Evolutionary conservation across 2,888 invertebrate genomes (phyloP).

Genomic region (Prosapia bicincta): DNA sequence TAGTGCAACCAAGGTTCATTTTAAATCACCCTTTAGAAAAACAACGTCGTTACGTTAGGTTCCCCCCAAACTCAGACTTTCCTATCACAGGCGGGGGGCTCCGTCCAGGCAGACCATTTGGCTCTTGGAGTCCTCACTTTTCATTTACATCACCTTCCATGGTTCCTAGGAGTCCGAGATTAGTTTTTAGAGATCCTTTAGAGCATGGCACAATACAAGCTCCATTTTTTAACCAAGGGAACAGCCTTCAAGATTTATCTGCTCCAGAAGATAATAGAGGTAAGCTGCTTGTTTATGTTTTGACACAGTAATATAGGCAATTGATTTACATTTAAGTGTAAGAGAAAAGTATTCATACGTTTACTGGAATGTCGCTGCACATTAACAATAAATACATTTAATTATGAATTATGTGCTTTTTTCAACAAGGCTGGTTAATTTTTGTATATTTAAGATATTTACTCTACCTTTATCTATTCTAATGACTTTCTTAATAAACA

Average conservation of each 20-base stretch:
- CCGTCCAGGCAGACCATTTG: constrained; percentile 22
- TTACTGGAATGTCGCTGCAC: too few relatives aligned
- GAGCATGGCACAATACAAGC: constrained; percentile 40
- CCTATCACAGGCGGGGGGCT: constrained; percentile 25
- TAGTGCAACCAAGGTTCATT: neutral
- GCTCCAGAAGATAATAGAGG: constrained; percentile 33
- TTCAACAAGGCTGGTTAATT: too few relatives aligned
- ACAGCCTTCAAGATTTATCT: constrained; percentile 25
- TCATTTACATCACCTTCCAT: constrained; percentile 31
- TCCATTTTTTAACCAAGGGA: constrained; percentile 29
- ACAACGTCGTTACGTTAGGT: constrained; percentile 37
- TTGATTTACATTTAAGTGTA: too few relatives aligned
- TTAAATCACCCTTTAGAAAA: constrained; percentile 5
- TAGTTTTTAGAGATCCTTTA: constrained; percentile 41
- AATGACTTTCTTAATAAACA: too few relatives aligned
- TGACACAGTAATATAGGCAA: too few relatives aligned
- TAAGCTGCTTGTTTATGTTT: too few relatives aligned
- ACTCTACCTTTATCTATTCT: too few relatives aligned
- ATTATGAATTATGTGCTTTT: too few relatives aligned
- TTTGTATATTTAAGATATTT: too few relatives aligned
- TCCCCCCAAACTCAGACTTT: constrained; percentile 33
- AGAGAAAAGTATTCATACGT: too few relatives aligned
- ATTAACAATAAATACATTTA: too few relatives aligned
- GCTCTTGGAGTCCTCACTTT: constrained; percentile 24
- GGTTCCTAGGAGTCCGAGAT: constrained; percentile 41